Conservation (phyloP, 2,113 vertebrate genomes). For the Trematocara unimaculatum region DNA sequence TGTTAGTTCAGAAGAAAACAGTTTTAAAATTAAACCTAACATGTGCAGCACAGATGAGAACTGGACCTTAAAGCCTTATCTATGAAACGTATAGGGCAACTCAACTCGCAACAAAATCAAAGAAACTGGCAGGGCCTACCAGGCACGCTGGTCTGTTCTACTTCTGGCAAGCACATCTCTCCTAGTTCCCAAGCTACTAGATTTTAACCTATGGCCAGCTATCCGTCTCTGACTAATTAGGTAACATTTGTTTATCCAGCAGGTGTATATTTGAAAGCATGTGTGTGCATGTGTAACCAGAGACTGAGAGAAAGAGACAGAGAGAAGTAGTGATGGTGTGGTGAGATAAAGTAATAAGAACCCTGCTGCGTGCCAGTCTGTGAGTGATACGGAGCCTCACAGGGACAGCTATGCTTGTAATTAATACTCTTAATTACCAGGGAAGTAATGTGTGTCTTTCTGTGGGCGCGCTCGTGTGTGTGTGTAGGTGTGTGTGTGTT, state of each 20-base stretch:
- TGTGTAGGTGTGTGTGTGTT: neutral
- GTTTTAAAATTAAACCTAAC: neutral
- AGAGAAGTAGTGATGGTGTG: constrained; percentile 33
- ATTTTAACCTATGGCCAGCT: constrained; percentile 45
- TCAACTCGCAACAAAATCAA: neutral
- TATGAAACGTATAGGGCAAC: neutral
- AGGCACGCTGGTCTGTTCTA: neutral
- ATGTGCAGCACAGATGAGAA: neutral
- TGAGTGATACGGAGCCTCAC: constrained; percentile 66
- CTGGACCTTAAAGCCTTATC: neutral
- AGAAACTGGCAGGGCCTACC: neutral
- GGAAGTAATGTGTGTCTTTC: constrained; percentile 48
- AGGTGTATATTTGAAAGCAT: constrained; percentile 48
- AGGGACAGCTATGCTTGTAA: constrained; percentile 67
- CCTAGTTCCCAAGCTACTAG: neutral
- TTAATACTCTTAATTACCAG: constrained; percentile 72
- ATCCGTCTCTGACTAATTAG: constrained; percentile 57
- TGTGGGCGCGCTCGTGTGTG: neutral
- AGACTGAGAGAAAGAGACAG: neutral
- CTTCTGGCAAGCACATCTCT: neutral
- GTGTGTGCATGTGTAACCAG: constrained; percentile 33
- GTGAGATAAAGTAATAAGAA: constrained; percentile 61
- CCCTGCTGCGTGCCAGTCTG: constrained; percentile 55
- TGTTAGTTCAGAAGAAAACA: neutral
- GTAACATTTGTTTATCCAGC: constrained; percentile 43